Base-by-base conservation (phyloP, 1,140 invertebrate genomes). In the Oncopodura yosiiana region DNA sequence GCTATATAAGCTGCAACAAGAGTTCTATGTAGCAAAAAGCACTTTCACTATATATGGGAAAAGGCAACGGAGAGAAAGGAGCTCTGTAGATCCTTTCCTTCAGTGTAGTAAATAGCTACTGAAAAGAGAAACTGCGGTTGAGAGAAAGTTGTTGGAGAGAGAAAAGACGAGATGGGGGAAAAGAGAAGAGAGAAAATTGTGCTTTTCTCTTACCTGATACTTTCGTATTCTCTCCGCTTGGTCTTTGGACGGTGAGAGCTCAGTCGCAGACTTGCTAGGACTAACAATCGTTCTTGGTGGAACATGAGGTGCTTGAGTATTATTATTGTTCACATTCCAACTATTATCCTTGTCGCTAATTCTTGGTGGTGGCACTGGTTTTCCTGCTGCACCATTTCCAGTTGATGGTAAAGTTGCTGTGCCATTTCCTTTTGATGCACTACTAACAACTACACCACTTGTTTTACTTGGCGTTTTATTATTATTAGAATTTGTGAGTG, bases 181-280 rank as follows among this genome's bases (percentile, higher is more conserved):
- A n/a, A n/a, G n/a, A n/a, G n/a, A n/a, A n/a, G n/a, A n/a, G n/a
- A n/a, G n/a, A n/a, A n/a, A n/a, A n/a, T n/a, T n/a, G n/a, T n/a
- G n/a, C n/a, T n/a, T 21, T 12, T 30, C 4, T 14, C 16, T 74
- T 62, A 90, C 87, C 80, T 90, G 84, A 72, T 86, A 91, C 70
- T 91, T 91, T 64, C 82, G 82, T 68, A 94, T 90, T 67, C 87
- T 85, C 64, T 91, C 83, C 66, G 92, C 73, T 69, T 94, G 86
- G 62, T 92, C 87, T 61, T 81, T 77, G 45, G 84, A 86, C 19
- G 82, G 83, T 42, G 59, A 1, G 14, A 16, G 27, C 37, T 37
- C 21, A 49, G 48, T 43, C 38, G 53, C 34, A 19, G 51, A 42
- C 32, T 55, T 53, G 39, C 45, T 49, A 46, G 54, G 61, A 57